phyloP scores from a whole-genome alignment of 2,888 invertebrate species.

The Lochmaea capreae region DNA sequence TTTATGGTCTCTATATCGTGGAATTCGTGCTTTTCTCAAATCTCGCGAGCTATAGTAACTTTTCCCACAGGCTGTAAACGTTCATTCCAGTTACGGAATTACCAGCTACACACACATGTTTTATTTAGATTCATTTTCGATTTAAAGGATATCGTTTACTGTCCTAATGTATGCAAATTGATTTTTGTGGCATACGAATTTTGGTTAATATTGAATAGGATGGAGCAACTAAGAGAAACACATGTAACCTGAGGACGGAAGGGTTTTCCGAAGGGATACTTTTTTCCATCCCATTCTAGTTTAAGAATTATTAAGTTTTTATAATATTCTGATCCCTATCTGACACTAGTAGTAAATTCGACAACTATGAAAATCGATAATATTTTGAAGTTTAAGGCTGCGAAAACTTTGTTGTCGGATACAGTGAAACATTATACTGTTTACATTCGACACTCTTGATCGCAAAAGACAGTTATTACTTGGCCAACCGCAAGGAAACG shows the following conservation, averaged over 20 bases:
- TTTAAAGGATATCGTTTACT: constrained; percentile 1
- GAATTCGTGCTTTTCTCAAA: constrained; percentile 31
- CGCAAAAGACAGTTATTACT: too few relatives aligned
- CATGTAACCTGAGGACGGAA: neutral
- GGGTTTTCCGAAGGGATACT: neutral
- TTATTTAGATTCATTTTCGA: constrained; percentile 18
- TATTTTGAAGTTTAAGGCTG: too few relatives aligned
- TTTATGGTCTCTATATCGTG: constrained; percentile 37
- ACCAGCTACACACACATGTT: constrained; percentile 11
- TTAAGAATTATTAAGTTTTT: too few relatives aligned
- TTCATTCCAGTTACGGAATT: constrained; percentile 31
- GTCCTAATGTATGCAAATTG: neutral
- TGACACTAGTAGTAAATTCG: too few relatives aligned
- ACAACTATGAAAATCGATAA: too few relatives aligned
- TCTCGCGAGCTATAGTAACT: constrained; percentile 24
- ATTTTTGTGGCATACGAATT: neutral
- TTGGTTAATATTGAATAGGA: neutral
- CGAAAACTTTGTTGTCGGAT: too few relatives aligned
- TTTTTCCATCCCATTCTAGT: neutral
- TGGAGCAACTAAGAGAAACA: neutral
- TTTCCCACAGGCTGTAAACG: constrained; percentile 37
- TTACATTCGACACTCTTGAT: too few relatives aligned
- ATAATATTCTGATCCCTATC: too few relatives aligned
- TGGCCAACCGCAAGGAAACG: too few relatives aligned
- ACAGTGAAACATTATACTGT: too few relatives aligned